A percentile compares a stretch with the other conserved stretches of the same genome.
These are phyloP conservation scores for Oreocharis arfaki DNA, from an alignment of 2,113 vertebrate species.

Conservation along the genomic window DNA sequence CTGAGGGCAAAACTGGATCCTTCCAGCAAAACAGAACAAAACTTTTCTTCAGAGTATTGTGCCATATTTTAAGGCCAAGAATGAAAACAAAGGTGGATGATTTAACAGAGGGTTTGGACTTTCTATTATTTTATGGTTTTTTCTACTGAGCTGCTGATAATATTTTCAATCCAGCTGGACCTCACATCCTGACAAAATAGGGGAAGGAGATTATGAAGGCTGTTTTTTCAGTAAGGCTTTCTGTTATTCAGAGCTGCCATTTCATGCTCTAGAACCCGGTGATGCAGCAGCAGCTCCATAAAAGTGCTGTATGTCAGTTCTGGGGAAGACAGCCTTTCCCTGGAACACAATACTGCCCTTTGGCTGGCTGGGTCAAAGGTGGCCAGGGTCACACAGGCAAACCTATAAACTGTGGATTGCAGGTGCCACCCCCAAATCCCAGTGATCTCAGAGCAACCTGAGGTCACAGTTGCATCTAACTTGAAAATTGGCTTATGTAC, in stretches of 20 bases:
- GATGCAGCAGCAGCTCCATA: neutral
- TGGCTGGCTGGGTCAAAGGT: neutral
- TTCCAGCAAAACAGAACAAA: neutral
- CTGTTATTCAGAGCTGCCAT: neutral
- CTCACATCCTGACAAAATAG: neutral
- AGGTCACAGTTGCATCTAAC: slow-evolving; percentile 38
- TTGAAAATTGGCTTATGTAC: slow-evolving; percentile 37
- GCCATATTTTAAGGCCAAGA: neutral
- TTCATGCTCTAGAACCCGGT: neutral
- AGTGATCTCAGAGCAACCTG: neutral
- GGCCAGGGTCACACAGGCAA: neutral
- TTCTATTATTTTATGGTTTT: neutral
- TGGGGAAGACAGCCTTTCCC: neutral
- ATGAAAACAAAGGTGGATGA: neutral
- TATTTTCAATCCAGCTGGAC: neutral
- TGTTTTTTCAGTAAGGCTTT: neutral
- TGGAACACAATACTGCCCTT: neutral
- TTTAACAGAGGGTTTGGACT: neutral
- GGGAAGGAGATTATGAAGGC: neutral
- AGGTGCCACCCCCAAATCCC: slow-evolving; percentile 38
- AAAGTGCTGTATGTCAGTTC: neutral
- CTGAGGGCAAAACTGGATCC: neutral
- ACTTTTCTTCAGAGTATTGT: neutral
- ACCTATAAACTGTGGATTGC: neutral
- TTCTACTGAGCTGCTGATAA: neutral